Evolutionary conservation across 2,113 vertebrate species (phyloP).

Genomic region (Calidris pygmaea): DNA sequence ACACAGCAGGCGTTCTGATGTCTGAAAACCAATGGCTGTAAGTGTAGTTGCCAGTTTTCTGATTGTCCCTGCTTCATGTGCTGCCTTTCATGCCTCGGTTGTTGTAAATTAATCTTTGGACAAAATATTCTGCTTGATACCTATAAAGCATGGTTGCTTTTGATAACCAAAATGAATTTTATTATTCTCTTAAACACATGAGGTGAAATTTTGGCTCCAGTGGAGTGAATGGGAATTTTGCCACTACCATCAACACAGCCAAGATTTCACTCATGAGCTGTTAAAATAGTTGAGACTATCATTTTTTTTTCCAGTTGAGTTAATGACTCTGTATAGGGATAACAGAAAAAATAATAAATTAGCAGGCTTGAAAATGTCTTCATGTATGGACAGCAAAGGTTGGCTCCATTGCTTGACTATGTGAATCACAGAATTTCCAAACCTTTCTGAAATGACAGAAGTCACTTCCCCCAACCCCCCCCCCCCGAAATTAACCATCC

Average conservation of each 20-base stretch:
- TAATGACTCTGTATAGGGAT: not conserved
- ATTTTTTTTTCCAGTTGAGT: not conserved
- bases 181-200: not conserved
- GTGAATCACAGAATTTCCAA: not conserved
- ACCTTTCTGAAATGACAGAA: not conserved
- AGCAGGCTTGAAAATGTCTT: not conserved
- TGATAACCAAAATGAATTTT: not conserved
- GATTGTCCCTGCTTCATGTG: not conserved
- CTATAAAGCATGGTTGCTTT: not conserved
- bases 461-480: rapidly evolving
- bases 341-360: not conserved
- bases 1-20: not conserved
- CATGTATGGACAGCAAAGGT: not conserved
- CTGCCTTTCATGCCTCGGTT: not conserved
- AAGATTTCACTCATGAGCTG: slow-evolving; percentile 2
- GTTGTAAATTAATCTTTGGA: slow-evolving; percentile 25
- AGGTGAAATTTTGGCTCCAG: slow-evolving; percentile 10
- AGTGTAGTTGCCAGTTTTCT: not conserved
- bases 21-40: not conserved
- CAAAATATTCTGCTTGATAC: not conserved
- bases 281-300: not conserved
- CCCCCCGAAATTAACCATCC: rapidly evolving
- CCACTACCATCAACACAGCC: not conserved
- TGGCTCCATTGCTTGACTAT: not conserved
- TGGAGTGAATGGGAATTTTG: not conserved